Evolutionary conservation across 35 echinoderm and acorn worm species (phyloP).

Genomic region (Patiria miniata): DNA sequence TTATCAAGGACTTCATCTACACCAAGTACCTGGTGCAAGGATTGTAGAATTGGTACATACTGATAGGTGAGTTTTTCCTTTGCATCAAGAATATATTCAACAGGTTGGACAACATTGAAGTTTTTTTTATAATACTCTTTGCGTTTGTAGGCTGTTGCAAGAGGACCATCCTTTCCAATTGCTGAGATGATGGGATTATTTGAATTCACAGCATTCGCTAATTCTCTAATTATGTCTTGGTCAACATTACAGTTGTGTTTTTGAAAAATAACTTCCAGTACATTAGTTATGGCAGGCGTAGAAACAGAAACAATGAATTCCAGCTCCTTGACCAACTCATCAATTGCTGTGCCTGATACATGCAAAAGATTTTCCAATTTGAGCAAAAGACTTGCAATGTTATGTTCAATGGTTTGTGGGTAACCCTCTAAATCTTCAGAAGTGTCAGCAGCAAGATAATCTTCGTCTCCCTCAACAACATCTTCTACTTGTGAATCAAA

Average conservation of each 20-base stretch:
- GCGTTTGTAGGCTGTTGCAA: constrained; percentile 38
- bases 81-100: constrained; percentile 46
- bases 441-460: not conserved
- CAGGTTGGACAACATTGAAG: constrained; percentile 62
- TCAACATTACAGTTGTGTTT: constrained; percentile 46
- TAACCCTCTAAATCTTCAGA: not conserved
- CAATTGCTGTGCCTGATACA: constrained; percentile 45
- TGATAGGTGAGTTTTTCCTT: constrained; percentile 37
- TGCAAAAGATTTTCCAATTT: constrained; percentile 57
- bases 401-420: constrained; percentile 26
- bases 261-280: not conserved
- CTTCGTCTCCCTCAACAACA: not conserved
- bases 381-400: constrained; percentile 42
- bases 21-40: too few relatives aligned
- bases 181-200: constrained; percentile 37
- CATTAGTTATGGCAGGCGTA: not conserved
- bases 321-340: constrained; percentile 43
- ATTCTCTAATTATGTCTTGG: constrained; percentile 23
- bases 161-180: constrained; percentile 46
- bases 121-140: constrained; percentile 53
- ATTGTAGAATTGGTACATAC: constrained; percentile 52
- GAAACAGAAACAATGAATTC: constrained; percentile 48
- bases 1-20: too few relatives aligned
- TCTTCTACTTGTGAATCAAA: not conserved
- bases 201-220: constrained; percentile 24